A percentile compares a stretch with the other conserved stretches of the same genome.
Evolutionary conservation across 2,888 invertebrate genomes (phyloP).

Genomic region (Xestia sexstrigata): DNA sequence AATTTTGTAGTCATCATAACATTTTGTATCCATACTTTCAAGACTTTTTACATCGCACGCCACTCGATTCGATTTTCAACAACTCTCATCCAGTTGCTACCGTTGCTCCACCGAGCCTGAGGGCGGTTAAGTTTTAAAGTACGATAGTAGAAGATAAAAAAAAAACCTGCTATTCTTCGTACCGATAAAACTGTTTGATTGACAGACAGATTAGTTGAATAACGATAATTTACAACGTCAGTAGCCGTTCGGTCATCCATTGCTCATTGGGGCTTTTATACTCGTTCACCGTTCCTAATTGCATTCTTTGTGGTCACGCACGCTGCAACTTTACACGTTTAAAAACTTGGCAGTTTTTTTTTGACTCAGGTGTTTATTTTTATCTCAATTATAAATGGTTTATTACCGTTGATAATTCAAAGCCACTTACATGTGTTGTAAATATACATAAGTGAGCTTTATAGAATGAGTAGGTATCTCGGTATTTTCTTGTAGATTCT

Average conservation of each 20-base stretch:
- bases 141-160: constrained; percentile 10
- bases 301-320: constrained; percentile 68
- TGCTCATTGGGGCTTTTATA: constrained; percentile 62
- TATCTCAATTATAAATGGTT: background rate
- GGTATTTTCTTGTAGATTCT: background rate
- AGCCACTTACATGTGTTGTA: background rate
- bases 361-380: background rate
- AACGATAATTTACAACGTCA: constrained; percentile 73
- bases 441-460: background rate
- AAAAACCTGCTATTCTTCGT: background rate
- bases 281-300: constrained; percentile 70
- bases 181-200: constrained; percentile 60
- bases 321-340: constrained; percentile 6
- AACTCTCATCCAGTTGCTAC: too few relatives aligned
- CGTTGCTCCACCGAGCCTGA: too few relatives aligned
- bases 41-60: too few relatives aligned
- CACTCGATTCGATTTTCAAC: too few relatives aligned
- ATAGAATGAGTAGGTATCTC: background rate
- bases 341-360: background rate
- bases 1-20: background rate
- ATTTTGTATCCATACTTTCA: too few relatives aligned
- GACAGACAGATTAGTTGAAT: constrained; percentile 76
- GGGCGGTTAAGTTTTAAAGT: background rate
- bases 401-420: too few relatives aligned
- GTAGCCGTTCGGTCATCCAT: constrained; percentile 57